phyloP scores from a whole-genome alignment of 2,888 invertebrate species.

The Bombyx huttoni region DNA sequence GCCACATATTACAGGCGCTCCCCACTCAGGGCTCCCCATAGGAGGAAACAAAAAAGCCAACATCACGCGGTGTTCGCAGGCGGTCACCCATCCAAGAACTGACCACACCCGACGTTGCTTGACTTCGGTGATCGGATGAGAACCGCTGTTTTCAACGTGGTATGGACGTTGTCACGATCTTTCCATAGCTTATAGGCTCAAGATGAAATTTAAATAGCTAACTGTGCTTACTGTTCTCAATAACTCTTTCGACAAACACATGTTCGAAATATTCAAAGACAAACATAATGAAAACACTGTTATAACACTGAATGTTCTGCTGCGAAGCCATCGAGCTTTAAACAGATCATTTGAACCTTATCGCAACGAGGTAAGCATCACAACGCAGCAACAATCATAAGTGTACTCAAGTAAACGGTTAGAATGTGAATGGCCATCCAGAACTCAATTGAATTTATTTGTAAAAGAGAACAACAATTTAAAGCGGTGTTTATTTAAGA shows the following conservation, averaged over 20 bases:
- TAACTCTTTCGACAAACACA: not conserved
- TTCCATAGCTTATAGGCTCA: no score
- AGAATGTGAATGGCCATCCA: constrained; percentile 5
- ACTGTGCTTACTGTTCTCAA: not conserved
- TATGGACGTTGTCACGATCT: no score
- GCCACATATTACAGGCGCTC: no score
- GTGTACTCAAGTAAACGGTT: not conserved
- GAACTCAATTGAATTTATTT: constrained; percentile 7
- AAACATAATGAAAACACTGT: constrained; percentile 35
- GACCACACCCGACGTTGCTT: no score
- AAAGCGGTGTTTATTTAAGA: constrained; percentile 24
- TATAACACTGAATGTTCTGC: not conserved
- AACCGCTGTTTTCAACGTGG: no score
- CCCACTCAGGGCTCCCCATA: no score
- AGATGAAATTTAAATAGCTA: no score
- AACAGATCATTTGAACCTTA: not conserved
- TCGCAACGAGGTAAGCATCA: not conserved
- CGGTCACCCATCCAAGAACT: no score
- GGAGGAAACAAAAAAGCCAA: no score
- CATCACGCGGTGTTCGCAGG: no score
- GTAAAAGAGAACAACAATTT: constrained; percentile 6
- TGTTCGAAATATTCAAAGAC: constrained; percentile 60
- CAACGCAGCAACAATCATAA: not conserved
- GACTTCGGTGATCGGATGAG: no score
- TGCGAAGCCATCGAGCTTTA: constrained; percentile 11